Conservation (phyloP, 2,113 vertebrate species). For the Podilymbus podiceps region DNA sequence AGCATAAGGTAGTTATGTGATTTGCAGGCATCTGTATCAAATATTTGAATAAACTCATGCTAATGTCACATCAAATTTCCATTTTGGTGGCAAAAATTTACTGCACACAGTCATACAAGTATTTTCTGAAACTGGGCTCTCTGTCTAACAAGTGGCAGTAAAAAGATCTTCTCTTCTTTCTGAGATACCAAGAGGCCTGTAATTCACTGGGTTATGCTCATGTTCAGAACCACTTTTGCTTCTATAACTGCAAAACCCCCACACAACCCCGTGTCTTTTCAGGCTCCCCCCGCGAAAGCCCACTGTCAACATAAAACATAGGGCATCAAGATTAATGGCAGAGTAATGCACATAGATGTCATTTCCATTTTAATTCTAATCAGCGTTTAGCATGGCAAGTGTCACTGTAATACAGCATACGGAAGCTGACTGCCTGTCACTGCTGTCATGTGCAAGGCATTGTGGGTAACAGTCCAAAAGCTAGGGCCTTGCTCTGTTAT, state of each 20-base stretch:
- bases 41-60: conserved; percentile 15
- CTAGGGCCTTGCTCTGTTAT: neutral
- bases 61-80: neutral
- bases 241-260: neutral
- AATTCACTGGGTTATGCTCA: neutral
- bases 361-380: conserved; percentile 66
- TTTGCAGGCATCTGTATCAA: conserved; percentile 26
- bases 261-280: neutral
- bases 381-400: conserved; percentile 35
- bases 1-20: neutral
- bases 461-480: conserved; percentile 22
- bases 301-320: conserved; percentile 28
- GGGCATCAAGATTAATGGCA: conserved; percentile 57
- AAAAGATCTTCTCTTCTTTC: neutral
- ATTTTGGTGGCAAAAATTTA: conserved; percentile 1
- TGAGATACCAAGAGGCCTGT: neutral
- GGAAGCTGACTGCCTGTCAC: conserved; percentile 53
- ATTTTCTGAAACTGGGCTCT: neutral
- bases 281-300: neutral
- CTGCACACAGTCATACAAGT: neutral
- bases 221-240: neutral
- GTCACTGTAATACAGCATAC: conserved; percentile 50
- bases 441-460: neutral
- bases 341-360: conserved; percentile 52
- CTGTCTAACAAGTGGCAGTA: neutral